Evolutionary conservation across 2,113 vertebrate species (phyloP).

Genomic region (Zeus faber): DNA sequence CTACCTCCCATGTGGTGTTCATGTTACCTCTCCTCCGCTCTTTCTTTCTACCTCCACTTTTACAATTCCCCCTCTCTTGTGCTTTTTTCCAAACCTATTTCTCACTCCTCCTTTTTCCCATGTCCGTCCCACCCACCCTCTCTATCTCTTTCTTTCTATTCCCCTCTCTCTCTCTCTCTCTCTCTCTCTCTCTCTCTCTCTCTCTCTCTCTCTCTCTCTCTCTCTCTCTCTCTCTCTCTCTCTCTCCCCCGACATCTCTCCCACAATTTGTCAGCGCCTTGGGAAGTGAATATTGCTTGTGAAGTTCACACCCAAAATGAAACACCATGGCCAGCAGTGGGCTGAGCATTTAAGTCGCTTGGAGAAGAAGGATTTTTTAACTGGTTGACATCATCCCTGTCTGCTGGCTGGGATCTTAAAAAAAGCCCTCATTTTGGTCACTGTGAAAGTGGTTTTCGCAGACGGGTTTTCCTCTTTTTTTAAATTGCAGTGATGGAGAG

Average conservation of each 20-base stretch:
- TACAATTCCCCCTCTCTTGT: background rate
- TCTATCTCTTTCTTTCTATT: background rate
- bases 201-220: slow-evolving; percentile 19
- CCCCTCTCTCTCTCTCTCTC: background rate
- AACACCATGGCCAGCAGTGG: slow-evolving; percentile 39
- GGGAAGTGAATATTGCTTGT: slow-evolving; percentile 46
- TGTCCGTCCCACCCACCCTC: slow-evolving; percentile 4
- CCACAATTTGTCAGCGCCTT: slow-evolving; percentile 42
- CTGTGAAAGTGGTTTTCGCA: background rate
- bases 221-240: slow-evolving; percentile 14
- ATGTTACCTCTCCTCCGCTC: slow-evolving; percentile 20
- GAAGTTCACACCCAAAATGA: slow-evolving; percentile 61
- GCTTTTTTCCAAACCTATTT: slow-evolving; percentile 8
- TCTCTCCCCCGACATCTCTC: slow-evolving; percentile 25
- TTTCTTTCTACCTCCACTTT: slow-evolving; percentile 16
- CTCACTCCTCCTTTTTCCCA: background rate
- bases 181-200: slow-evolving; percentile 18
- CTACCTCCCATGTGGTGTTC: slow-evolving; percentile 42
- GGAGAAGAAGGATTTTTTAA: slow-evolving; percentile 16
- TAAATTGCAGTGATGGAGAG: slow-evolving; percentile 22
- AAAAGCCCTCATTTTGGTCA: slow-evolving; percentile 4
- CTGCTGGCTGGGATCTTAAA: slow-evolving; percentile 28
- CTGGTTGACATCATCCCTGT: slow-evolving; percentile 25
- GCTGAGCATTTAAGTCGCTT: slow-evolving; percentile 22
- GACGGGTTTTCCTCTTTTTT: background rate